phyloP scores from a whole-genome alignment of 2,113 vertebrate genomes.

The Clarias macrocephalus region DNA sequence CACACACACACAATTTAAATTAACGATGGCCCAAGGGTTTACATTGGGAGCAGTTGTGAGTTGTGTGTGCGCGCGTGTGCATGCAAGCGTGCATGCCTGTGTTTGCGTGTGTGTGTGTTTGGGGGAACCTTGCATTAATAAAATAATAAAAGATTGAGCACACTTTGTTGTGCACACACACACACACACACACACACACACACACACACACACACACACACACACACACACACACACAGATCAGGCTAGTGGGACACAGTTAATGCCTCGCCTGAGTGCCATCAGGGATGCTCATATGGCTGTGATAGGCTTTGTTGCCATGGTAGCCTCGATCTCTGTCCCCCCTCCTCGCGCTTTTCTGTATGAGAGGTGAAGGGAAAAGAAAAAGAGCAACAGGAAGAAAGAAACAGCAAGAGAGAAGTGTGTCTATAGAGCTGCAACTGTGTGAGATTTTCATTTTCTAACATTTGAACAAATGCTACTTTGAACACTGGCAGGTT shows the following conservation, averaged over 20 bases:
- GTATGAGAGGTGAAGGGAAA: constrained; percentile 27
- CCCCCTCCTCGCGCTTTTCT: constrained; percentile 16
- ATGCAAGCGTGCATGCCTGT: background rate
- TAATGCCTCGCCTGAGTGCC: constrained; percentile 53
- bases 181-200: constrained; percentile 21
- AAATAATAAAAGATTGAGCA: constrained; percentile 44
- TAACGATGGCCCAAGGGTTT: constrained; percentile 42
- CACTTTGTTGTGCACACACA: constrained; percentile 40
- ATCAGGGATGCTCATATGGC: constrained; percentile 57
- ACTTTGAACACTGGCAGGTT: background rate
- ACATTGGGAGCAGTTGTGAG: constrained; percentile 47
- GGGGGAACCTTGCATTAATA: constrained; percentile 35
- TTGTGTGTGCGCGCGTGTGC: constrained; percentile 1
- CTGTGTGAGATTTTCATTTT: background rate
- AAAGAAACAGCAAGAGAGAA: constrained; percentile 38
- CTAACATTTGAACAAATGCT: background rate
- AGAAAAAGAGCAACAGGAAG: constrained; percentile 48
- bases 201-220: constrained; percentile 28
- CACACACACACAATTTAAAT: constrained; percentile 47
- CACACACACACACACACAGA: constrained; percentile 33
- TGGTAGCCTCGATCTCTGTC: constrained; percentile 51
- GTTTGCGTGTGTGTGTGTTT: constrained; percentile 3
- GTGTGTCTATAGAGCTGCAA: constrained; percentile 21
- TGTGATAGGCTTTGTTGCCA: constrained; percentile 60
- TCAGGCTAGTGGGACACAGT: constrained; percentile 56